phyloP scores from a whole-genome alignment of 1,140 invertebrate species.

The Pomacea maculata region DNA sequence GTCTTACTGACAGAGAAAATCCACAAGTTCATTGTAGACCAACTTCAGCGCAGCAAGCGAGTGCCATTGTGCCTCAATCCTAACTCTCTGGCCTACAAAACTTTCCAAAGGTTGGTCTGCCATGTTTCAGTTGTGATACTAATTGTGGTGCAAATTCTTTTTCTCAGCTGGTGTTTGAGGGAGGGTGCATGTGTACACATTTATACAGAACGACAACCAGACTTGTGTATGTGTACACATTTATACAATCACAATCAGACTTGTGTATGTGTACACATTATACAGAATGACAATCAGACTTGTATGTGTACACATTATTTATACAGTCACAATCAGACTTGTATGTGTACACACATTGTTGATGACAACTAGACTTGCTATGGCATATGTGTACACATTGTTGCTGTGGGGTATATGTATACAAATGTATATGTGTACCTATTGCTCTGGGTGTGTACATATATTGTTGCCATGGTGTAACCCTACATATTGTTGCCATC shows the following conservation, averaged over 20 bases:
- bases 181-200: background rate
- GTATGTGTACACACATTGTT: too few relatives aligned
- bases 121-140: background rate
- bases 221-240: too few relatives aligned
- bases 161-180: background rate
- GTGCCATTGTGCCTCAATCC: constrained; percentile 99
- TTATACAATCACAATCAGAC: too few relatives aligned
- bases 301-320: too few relatives aligned
- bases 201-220: background rate
- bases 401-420: background rate
- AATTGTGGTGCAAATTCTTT: background rate
- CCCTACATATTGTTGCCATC: background rate
- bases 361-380: background rate
- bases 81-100: constrained; percentile 98
- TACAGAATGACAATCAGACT: too few relatives aligned
- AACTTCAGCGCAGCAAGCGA: constrained; percentile 85
- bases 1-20: constrained; percentile 82
- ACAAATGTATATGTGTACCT: background rate
- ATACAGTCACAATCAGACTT: too few relatives aligned
- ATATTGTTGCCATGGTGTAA: background rate
- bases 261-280: too few relatives aligned
- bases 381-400: background rate
- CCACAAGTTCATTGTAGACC: constrained; percentile 97
- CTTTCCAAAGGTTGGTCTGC: constrained; percentile 94
- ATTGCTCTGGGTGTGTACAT: background rate